phyloP scores from a whole-genome alignment of 2,797 vertebrate species.

The Phrynocephalus guinanensis region DNA sequence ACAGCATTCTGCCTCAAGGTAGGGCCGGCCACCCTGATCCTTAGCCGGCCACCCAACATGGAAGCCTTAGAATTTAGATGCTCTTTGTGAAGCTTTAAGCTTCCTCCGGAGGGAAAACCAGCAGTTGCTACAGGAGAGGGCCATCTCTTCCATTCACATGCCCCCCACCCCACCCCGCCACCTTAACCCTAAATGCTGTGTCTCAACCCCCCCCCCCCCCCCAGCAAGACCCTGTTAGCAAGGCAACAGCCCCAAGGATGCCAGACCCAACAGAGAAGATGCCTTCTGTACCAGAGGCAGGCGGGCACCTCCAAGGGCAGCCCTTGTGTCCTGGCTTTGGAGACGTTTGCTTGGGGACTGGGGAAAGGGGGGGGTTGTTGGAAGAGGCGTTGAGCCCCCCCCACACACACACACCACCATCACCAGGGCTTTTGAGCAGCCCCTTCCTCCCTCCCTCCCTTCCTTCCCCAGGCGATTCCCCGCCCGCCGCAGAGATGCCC shows the following conservation, averaged over 20 bases:
- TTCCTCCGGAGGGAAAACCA: background rate
- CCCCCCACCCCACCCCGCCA: background rate
- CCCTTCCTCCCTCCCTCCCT: background rate
- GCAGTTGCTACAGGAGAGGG: background rate
- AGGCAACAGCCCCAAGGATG: too few relatives aligned
- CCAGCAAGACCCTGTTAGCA: background rate
- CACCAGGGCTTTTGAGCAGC: background rate
- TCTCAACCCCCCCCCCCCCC: background rate
- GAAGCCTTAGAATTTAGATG: background rate
- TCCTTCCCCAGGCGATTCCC: background rate
- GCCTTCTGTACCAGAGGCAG: background rate
- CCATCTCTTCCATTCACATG: background rate
- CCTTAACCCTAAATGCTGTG: background rate
- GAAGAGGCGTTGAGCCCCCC: background rate
- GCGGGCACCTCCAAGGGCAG: background rate
- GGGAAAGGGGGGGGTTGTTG: background rate
- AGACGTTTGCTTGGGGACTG: background rate
- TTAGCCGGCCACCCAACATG: background rate
- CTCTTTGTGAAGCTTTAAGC: background rate
- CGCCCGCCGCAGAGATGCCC: constrained; percentile 14
- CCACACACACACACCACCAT: too few relatives aligned
- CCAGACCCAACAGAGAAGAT: background rate
- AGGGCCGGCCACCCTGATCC: background rate
- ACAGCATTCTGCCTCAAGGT: background rate
- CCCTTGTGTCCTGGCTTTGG: background rate